A percentile compares a stretch with the other conserved stretches of the same genome.
phyloP scores from a whole-genome alignment of 53 echinoderm and acorn worm genomes.

The Stichopus horrens region DNA sequence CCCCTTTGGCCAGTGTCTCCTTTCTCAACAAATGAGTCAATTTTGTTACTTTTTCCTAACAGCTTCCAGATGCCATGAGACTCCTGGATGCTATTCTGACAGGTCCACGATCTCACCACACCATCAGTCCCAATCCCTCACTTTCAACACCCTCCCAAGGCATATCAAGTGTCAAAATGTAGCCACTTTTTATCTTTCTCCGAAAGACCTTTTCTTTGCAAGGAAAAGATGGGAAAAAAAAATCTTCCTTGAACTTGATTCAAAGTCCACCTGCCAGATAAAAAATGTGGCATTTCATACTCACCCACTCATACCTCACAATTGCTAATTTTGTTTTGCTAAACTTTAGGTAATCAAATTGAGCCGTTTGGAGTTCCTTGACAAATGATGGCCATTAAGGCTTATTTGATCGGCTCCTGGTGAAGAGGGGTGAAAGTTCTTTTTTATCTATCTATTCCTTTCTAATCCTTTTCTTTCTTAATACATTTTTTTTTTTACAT shows the following conservation, averaged over 20 bases:
- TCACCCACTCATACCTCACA: slow-evolving; percentile 39
- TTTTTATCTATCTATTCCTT: not conserved
- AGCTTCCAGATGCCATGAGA: too few species aligned
- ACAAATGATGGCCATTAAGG: slow-evolving; percentile 42
- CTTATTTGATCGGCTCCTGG: slow-evolving; percentile 41
- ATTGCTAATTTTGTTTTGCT: slow-evolving; percentile 37
- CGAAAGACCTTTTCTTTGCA: not conserved
- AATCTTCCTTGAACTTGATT: slow-evolving; percentile 30
- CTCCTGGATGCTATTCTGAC: not conserved
- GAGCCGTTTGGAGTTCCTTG: slow-evolving; percentile 35
- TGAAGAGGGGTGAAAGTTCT: slow-evolving; percentile 35
- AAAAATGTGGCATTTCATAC: slow-evolving; percentile 35
- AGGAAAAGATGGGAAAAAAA: not conserved
- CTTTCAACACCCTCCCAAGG: not conserved
- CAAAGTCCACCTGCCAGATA: slow-evolving; percentile 34
- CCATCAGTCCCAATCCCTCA: not conserved
- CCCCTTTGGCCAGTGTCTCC: too few species aligned
- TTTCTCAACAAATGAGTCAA: too few species aligned
- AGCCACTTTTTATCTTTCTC: not conserved
- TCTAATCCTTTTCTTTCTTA: not conserved
- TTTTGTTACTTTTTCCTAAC: too few species aligned
- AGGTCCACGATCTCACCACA: not conserved
- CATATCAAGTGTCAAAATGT: not conserved
- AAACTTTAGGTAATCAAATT: slow-evolving; percentile 41
- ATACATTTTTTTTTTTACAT: not conserved